Evolutionary conservation across 2,797 vertebrate genomes (phyloP), one percentile per base, ranked within the genome.

Genomic region (Gymnoscopelus microlampas): DNA sequence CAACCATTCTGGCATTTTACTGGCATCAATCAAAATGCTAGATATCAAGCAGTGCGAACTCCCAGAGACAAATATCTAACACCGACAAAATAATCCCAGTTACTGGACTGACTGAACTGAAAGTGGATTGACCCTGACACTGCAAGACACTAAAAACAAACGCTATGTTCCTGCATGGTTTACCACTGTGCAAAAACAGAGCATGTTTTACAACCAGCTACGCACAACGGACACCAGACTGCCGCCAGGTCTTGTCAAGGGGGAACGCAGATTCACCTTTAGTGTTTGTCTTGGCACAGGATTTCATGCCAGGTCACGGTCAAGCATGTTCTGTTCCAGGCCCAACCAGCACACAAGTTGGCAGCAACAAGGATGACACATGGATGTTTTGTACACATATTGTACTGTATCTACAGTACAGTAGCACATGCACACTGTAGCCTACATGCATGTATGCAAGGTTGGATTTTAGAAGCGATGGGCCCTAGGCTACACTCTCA

Each of bases 251-350:
- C 66, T 80, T 49, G 60, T 82, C 57, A 56, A 49, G 35, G 57
- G 47, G n/a, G 82, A 81, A 90, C 87, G 71, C 68, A 84, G 81
- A 89, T 85, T 79, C 80, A 84, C 81, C 76, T 80, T 81, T 78
- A 44, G 76, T 91, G 81, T 91, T 88, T 88, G 73, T 76, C 71
- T 88, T 90, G 87, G 88, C 87, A 68, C 62, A 50, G 68, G 68
- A 70, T 58, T 63, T 78, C 71, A 83, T 73, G 72, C 76, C 63
- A 67, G 63, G 56, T 78, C 74, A 67, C n/a, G 44, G 76, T 82
- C 80, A 86, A 85, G 83, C 77, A 74, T 86, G 85, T 85, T 88
- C 84, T 76, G 75, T 84, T 78, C 79, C 79, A 76, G 74, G 80
- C 62, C 68, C 56, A 77, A 64, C 39, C 66, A 77, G 51, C 73